These are phyloP conservation scores for Dryobates pubescens DNA, from an alignment of 2,797 vertebrate genomes.

Conservation along the genomic window DNA sequence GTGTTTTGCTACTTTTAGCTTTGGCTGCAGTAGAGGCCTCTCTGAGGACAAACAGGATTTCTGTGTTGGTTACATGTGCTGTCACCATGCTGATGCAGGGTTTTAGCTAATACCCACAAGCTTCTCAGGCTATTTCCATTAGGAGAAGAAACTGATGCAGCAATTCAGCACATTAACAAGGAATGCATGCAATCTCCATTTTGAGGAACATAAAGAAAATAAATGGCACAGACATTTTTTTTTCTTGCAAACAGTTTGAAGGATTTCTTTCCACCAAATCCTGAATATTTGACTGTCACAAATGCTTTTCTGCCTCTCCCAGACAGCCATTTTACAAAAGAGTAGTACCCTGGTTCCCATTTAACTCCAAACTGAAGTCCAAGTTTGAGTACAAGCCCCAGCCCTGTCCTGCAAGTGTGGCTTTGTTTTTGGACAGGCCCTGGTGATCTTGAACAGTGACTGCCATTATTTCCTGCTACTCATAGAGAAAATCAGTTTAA, in stretches of 20 bases:
- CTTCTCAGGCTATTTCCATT: not conserved
- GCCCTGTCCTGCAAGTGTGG: rapidly evolving
- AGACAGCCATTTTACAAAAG: not conserved
- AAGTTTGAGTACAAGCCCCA: not conserved
- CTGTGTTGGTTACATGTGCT: not conserved
- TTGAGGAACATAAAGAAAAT: not conserved
- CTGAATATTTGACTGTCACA: not conserved
- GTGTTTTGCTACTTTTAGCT: not conserved
- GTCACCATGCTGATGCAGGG: not conserved
- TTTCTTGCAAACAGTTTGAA: not conserved
- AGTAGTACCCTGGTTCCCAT: not conserved
- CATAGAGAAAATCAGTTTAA: not conserved
- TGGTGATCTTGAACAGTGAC: not conserved
- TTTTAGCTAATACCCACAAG: not conserved
- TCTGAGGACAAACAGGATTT: not conserved
- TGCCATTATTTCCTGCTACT: not conserved
- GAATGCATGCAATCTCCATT: not conserved
- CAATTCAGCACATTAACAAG: not conserved
- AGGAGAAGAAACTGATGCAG: not conserved
- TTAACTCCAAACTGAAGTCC: not conserved
- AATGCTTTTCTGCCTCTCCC: not conserved
- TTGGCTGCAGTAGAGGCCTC: not conserved
- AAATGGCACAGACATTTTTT: not conserved
- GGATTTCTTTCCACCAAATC: not conserved
- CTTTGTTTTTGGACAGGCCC: not conserved